A percentile compares a stretch with the other conserved stretches of the same genome.
Evolutionary conservation across 2,797 vertebrate genomes (phyloP).

Genomic region (Streptopelia turtur): DNA sequence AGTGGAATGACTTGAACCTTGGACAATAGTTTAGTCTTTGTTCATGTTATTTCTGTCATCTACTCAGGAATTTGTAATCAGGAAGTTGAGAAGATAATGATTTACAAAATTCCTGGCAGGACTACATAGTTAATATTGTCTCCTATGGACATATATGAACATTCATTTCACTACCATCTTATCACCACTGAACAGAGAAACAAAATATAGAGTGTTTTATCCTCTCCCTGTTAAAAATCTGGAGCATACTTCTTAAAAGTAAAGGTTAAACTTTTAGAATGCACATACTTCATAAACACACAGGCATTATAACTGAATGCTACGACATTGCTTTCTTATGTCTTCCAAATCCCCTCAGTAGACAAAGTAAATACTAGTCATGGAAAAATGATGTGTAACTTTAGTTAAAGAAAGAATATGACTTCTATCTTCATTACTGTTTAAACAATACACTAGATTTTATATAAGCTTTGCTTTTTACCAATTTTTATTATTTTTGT

Average conservation of each 20-base stretch:
- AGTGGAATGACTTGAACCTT: neutral
- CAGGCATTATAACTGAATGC: neutral
- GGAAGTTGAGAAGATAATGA: neutral
- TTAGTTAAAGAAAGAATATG: neutral
- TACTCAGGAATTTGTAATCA: neutral
- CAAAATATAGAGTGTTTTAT: neutral
- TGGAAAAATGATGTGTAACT: neutral
- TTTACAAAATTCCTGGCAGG: neutral
- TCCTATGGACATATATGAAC: neutral
- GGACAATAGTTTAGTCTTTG: neutral
- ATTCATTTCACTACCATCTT: neutral
- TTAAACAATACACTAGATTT: neutral
- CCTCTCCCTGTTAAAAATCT: neutral
- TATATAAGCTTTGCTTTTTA: neutral
- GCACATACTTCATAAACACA: neutral
- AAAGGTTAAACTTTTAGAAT: neutral
- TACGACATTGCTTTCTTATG: neutral
- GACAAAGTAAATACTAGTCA: neutral
- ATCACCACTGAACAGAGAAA: neutral
- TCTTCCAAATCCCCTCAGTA: neutral
- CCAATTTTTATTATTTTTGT: neutral
- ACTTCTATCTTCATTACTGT: neutral
- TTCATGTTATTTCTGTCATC: neutral
- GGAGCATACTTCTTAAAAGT: neutral
- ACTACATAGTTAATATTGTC: neutral